Evolutionary conservation across 1,140 invertebrate species (phyloP).

Genomic region (Streblospio benedicti): DNA sequence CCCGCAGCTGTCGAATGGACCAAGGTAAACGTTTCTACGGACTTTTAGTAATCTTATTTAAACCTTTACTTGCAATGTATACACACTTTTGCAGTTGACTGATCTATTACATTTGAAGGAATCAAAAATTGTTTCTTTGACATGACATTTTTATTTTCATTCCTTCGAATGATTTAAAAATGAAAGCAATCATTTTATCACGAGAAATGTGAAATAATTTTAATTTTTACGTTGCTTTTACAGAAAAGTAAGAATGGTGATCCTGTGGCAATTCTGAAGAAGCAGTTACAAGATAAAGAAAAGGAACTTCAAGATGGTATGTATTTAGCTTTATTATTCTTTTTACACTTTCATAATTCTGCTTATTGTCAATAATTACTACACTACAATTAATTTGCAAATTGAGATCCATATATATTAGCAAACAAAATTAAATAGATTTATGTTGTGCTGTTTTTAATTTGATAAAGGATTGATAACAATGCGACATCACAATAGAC

Average conservation of each 20-base stretch:
- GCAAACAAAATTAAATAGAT: not conserved
- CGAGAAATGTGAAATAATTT: not conserved
- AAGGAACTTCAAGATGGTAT: slow-evolving; percentile 41
- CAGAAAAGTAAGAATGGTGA: slow-evolving; percentile 65
- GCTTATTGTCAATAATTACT: not conserved
- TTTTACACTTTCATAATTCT: slow-evolving; percentile 1
- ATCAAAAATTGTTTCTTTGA: too few species aligned
- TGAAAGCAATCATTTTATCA: not conserved
- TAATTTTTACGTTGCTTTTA: slow-evolving; percentile 15
- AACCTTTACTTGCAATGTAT: not conserved
- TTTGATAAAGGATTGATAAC: not conserved
- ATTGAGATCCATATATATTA: not conserved
- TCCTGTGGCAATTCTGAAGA: slow-evolving; percentile 72
- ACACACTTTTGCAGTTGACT: not conserved
- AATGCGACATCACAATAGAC: too few species aligned
- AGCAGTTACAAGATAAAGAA: slow-evolving; percentile 57
- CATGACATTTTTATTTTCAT: not conserved
- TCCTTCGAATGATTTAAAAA: not conserved
- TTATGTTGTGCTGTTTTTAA: not conserved
- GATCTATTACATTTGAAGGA: not conserved
- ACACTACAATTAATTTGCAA: not conserved
- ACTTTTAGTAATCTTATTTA: not conserved
- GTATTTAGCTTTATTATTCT: slow-evolving; percentile 18
- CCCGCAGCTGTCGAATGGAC: slow-evolving; percentile 61
- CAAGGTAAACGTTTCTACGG: slow-evolving; percentile 53